Conservation (phyloP, 2,888 invertebrate species). For the Lordiphosa andalusiaca region DNA sequence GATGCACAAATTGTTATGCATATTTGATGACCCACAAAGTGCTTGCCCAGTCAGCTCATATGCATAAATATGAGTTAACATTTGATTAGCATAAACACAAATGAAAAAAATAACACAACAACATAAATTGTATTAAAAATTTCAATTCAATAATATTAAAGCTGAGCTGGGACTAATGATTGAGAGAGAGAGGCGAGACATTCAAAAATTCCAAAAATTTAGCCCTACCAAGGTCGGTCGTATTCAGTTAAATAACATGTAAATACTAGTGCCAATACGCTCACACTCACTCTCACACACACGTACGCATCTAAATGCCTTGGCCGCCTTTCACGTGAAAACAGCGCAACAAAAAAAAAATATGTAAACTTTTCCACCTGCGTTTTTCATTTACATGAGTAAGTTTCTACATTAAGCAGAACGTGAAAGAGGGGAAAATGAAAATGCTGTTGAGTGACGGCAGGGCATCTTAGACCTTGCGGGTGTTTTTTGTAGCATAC, state of each 20-base stretch:
- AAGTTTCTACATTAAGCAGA: constrained; percentile 66
- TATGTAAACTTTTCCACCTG: constrained; percentile 49
- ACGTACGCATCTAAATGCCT: constrained; percentile 18
- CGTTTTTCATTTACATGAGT: constrained; percentile 71
- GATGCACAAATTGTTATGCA: constrained; percentile 1
- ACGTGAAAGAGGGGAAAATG: constrained; percentile 37
- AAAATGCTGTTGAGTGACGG: constrained; percentile 30
- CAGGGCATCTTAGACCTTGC: constrained; percentile 5
- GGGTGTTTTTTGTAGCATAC: constrained; percentile 1
- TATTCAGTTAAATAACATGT: constrained; percentile 46
- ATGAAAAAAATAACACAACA: background rate
- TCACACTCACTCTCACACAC: constrained; percentile 1
- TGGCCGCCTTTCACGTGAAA: constrained; percentile 43
- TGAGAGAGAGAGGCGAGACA: too few species aligned
- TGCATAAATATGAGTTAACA: constrained; percentile 11
- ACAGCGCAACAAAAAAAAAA: too few species aligned
- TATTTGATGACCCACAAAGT: constrained; percentile 11
- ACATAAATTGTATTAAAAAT: too few species aligned
- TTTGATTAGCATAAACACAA: constrained; percentile 8
- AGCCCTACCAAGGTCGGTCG: constrained; percentile 11
- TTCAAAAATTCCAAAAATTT: too few species aligned
- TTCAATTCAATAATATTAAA: too few species aligned
- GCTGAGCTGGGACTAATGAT: too few species aligned
- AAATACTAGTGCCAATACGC: constrained; percentile 53
- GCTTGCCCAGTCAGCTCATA: constrained; percentile 2